Evolutionary conservation across 2,113 vertebrate species (phyloP).

Genomic region (Neogobius melanostomus): DNA sequence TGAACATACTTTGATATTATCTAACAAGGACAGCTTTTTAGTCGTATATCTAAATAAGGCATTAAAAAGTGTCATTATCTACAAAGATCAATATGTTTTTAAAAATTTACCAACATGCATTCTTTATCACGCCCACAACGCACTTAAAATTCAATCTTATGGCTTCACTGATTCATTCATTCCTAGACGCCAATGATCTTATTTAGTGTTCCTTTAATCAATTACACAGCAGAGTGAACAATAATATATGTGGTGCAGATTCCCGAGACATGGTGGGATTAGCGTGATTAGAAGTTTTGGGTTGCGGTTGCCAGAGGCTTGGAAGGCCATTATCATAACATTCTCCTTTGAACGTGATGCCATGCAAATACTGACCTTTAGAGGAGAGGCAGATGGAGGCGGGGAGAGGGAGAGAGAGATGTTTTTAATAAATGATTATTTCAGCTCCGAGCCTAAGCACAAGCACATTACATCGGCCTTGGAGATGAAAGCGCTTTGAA

Average conservation of each 20-base stretch:
- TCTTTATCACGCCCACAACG: no score
- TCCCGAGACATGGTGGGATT: slow-evolving; percentile 32
- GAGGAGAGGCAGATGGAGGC: slow-evolving; percentile 3
- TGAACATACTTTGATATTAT: no score
- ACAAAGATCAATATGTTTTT: no score
- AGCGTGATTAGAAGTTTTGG: slow-evolving; percentile 37
- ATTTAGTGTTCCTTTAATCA: slow-evolving; percentile 4
- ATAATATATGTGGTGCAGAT: slow-evolving; percentile 10
- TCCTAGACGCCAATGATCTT: no score
- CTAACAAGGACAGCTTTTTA: no score
- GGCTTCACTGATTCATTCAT: no score
- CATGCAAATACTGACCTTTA: slow-evolving; percentile 72
- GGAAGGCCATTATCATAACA: slow-evolving; percentile 62
- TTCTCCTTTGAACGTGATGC: slow-evolving; percentile 52
- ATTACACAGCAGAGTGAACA: slow-evolving; percentile 9
- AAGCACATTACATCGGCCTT: slow-evolving; percentile 28
- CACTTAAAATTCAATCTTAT: no score
- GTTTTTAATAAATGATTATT: slow-evolving; percentile 45
- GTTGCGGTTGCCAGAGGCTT: slow-evolving; percentile 37
- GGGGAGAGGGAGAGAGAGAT: background rate
- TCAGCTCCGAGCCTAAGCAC: slow-evolving; percentile 27
- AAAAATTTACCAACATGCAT: no score
- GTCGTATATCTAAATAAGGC: no score
- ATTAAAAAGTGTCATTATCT: no score
- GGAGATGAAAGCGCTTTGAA: slow-evolving; percentile 40